Evolutionary conservation across 2,113 vertebrate genomes (phyloP).

Genomic region (Butorides virescens): DNA sequence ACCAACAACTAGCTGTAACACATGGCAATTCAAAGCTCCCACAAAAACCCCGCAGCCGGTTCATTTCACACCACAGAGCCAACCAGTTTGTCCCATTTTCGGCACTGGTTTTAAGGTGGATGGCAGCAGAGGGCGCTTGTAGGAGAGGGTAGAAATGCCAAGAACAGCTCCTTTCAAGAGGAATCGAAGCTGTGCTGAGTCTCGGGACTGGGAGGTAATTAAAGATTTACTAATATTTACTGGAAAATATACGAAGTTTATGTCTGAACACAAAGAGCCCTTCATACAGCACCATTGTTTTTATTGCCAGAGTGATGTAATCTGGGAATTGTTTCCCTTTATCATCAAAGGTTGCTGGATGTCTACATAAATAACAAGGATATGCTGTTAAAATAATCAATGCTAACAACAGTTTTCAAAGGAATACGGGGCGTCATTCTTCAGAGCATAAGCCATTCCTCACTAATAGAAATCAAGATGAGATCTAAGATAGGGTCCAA

Average conservation of each 20-base stretch:
- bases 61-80: not conserved
- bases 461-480: not conserved
- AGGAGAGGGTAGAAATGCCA: not conserved
- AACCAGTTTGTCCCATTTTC: not conserved
- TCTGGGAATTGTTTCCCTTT: not conserved
- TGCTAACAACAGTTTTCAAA: not conserved
- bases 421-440: not conserved
- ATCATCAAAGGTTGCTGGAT: not conserved
- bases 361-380: not conserved
- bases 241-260: not conserved
- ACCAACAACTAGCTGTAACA: not conserved
- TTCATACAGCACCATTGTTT: not conserved
- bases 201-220: not conserved
- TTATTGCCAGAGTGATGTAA: not conserved
- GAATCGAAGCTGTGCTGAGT: not conserved
- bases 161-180: not conserved
- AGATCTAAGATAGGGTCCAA: not conserved
- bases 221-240: slow-evolving; percentile 14
- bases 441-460: not conserved
- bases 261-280: not conserved
- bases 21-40: not conserved
- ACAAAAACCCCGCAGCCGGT: not conserved
- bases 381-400: not conserved
- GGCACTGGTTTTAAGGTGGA: not conserved
- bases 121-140: not conserved